These are phyloP conservation scores for Leptinotarsa texana DNA, from an alignment of 1,140 invertebrate species.

Conservation along the genomic window DNA sequence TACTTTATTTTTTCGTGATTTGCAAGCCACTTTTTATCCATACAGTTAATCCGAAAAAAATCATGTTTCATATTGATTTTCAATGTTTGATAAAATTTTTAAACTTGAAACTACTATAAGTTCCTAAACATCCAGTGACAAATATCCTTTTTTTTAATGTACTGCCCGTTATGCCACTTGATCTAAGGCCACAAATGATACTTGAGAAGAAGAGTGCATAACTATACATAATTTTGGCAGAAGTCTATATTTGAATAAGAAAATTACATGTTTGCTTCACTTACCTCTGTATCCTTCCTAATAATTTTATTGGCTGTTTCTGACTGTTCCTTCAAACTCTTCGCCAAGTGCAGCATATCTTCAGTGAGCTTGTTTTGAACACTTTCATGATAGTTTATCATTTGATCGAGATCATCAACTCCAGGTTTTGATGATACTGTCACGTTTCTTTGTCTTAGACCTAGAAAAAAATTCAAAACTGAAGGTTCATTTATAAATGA, in stretches of 20 bases:
- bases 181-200: not conserved
- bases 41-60: no score
- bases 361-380: slow-evolving; percentile 91
- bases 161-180: no score
- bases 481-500: slow-evolving; percentile 7
- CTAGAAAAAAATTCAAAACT: slow-evolving; percentile 23
- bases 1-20: no score
- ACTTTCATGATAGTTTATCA: slow-evolving; percentile 83
- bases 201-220: not conserved
- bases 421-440: slow-evolving; percentile 14
- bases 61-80: no score
- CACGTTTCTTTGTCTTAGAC: slow-evolving; percentile 42
- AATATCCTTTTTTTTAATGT: no score
- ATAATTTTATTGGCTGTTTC: slow-evolving; percentile 84
- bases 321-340: slow-evolving; percentile 87
- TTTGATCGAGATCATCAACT: slow-evolving; percentile 73
- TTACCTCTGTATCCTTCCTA: slow-evolving; percentile 80
- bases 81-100: no score
- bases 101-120: no score
- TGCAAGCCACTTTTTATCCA: no score
- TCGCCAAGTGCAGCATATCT: slow-evolving; percentile 87
- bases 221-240: not conserved
- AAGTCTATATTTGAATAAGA: not conserved
- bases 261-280: not conserved
- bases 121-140: no score